Evolutionary conservation across 2,797 vertebrate genomes (phyloP), one percentile per base, ranked within the genome.

Genomic region (Halcyon smyrnensis): DNA sequence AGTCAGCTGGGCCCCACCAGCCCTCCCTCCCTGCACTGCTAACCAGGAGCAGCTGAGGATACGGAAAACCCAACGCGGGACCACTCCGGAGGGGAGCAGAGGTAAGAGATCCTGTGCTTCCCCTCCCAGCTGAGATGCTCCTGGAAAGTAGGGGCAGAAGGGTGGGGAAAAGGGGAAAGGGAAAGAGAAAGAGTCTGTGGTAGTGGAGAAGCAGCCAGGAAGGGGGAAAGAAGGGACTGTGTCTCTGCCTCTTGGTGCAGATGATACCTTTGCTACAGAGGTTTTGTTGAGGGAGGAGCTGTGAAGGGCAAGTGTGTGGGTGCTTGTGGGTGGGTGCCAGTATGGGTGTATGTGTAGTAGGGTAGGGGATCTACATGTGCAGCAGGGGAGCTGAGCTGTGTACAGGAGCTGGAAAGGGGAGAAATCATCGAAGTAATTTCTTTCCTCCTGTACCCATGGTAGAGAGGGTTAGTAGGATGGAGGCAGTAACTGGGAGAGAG

Each of bases 1-100:
- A 97, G 92, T 94, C 95, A 96, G 95, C 96, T 92, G 94, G 89
- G 84, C 53, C 82, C 48, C 0, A 3, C 20, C 30, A n/a, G 86
- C 81, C 67, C 74, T 86, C 86, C 74, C 86, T 88, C 79, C 63
- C 37, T 0, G 5, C 0, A 1, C 86, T 87, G 84, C 92, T 94
- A 76, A 83, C 27, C 84, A 90, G 92, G 96, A 96, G 93, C 96
- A 97, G 95, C 94, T 94, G 92, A 96, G 94, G 96, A 97, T 95
- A 96, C 60, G 0, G n/a, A 74, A n/a, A 96, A 89, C 30, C 27
- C 93, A 48, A 50, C 65, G 3, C 1, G 1, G 92, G 93, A 94
- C 89, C 89, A 51, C 45, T 83, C 62, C 1, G 0, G 59, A 89
- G 92, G 87, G 92, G 46, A 86, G 54, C 0, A 2, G 87, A 96